Conservation (phyloP, 2,888 invertebrate genomes). For the Formica aserva region DNA sequence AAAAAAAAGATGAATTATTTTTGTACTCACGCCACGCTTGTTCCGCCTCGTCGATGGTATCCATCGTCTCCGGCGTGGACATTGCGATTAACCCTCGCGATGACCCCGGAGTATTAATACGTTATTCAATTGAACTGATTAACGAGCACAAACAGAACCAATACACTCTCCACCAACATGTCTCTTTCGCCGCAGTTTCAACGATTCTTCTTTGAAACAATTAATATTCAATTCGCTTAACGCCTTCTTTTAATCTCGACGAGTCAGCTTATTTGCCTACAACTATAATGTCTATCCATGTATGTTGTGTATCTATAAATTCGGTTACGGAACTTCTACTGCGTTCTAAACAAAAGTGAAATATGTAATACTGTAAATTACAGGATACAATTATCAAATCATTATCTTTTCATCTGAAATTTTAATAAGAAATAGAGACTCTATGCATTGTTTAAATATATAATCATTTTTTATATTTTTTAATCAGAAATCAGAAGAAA, state of each 20-base stretch:
- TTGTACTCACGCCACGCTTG: conserved; percentile 89
- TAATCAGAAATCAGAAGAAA: background rate
- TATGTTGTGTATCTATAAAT: background rate
- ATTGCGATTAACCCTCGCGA: conserved; percentile 79
- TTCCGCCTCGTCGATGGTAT: conserved; percentile 89
- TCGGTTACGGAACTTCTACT: conserved; percentile 19
- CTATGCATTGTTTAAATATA: background rate
- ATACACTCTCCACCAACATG: conserved; percentile 61
- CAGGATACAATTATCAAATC: background rate
- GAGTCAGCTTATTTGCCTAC: background rate
- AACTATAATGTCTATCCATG: background rate
- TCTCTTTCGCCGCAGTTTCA: conserved; percentile 42
- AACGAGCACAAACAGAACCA: conserved; percentile 71
- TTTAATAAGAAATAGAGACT: background rate
- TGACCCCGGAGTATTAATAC: conserved; percentile 77
- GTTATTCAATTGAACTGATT: conserved; percentile 79
- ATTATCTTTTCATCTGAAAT: background rate
- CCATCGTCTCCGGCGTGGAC: conserved; percentile 86
- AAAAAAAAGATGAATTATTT: conserved; percentile 41
- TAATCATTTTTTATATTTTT: background rate
- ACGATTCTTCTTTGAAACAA: conserved; percentile 15
- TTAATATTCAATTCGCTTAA: background rate
- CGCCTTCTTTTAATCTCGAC: background rate
- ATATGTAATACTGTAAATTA: background rate
- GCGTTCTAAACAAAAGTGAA: conserved; percentile 23